phyloP scores from a whole-genome alignment of 1,140 invertebrate species.

The Liolophura sinensis region DNA sequence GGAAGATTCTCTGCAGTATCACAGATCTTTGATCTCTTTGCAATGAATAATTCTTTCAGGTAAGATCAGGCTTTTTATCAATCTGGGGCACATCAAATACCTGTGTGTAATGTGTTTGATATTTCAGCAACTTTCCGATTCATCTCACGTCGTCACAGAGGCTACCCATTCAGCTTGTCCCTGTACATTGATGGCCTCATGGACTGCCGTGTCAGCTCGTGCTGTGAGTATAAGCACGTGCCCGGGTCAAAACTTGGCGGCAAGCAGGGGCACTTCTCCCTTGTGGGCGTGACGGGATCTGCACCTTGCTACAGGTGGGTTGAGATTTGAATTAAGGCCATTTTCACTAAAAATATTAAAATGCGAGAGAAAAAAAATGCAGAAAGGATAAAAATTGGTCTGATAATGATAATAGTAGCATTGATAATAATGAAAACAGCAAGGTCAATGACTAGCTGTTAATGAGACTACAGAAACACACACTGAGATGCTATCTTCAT shows the following conservation, averaged over 20 bases:
- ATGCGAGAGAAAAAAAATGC: no score
- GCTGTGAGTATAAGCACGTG: constrained; percentile 58
- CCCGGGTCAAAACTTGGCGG: constrained; percentile 52
- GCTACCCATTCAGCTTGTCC: constrained; percentile 58
- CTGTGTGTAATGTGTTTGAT: not conserved
- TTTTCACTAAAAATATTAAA: no score
- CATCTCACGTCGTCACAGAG: constrained; percentile 54
- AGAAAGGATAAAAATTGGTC: no score
- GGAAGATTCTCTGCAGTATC: no score
- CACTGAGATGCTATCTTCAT: no score
- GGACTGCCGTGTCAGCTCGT: constrained; percentile 54
- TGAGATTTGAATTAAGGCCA: not conserved
- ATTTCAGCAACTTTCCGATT: constrained; percentile 54
- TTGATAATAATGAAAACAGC: no score
- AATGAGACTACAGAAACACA: no score
- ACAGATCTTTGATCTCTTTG: not conserved
- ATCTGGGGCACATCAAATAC: not conserved
- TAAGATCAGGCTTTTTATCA: no score
- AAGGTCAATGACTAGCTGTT: no score
- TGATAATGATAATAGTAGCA: no score
- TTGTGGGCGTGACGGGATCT: constrained; percentile 43
- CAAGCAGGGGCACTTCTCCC: constrained; percentile 53
- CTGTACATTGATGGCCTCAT: constrained; percentile 55
- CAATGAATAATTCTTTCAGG: not conserved
- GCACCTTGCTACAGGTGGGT: constrained; percentile 55